These are phyloP conservation scores for Zaprionus gabonicus DNA, from an alignment of 1,140 invertebrate genomes.

Conservation along the genomic window DNA sequence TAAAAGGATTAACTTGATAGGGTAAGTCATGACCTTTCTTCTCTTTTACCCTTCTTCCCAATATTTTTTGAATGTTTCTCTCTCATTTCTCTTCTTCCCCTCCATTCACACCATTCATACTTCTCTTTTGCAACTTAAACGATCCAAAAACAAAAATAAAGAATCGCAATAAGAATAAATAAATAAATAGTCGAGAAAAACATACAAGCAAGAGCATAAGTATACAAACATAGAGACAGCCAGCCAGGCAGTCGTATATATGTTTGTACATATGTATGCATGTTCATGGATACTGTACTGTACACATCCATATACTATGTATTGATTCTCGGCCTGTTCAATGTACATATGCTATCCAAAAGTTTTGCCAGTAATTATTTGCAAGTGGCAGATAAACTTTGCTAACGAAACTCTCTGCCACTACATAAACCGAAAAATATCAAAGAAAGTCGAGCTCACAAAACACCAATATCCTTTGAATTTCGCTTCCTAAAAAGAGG, in stretches of 20 bases:
- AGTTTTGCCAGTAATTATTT: constrained; percentile 80
- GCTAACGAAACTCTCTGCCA: constrained; percentile 67
- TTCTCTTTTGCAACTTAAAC: constrained; percentile 48
- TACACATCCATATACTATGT: constrained; percentile 25
- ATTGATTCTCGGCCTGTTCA: constrained; percentile 34
- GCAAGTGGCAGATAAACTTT: constrained; percentile 82
- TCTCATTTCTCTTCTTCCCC: background rate
- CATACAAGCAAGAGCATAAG: background rate
- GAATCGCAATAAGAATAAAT: constrained; percentile 19
- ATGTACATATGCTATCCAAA: constrained; percentile 71
- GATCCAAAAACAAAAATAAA: constrained; percentile 33
- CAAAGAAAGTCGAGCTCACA: too few relatives aligned
- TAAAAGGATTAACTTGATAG: too few relatives aligned
- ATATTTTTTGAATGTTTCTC: too few relatives aligned
- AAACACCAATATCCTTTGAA: too few relatives aligned
- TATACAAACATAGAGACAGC: background rate
- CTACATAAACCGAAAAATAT: background rate
- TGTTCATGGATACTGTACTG: background rate
- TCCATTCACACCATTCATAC: background rate
- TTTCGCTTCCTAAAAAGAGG: too few relatives aligned
- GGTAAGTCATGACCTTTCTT: too few relatives aligned
- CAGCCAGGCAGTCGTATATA: background rate
- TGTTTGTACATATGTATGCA: background rate
- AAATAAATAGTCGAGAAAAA: constrained; percentile 7
- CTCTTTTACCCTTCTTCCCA: too few relatives aligned